Evolutionary conservation across 2,888 invertebrate species (phyloP).

Genomic region (Andricus quercusramuli): DNA sequence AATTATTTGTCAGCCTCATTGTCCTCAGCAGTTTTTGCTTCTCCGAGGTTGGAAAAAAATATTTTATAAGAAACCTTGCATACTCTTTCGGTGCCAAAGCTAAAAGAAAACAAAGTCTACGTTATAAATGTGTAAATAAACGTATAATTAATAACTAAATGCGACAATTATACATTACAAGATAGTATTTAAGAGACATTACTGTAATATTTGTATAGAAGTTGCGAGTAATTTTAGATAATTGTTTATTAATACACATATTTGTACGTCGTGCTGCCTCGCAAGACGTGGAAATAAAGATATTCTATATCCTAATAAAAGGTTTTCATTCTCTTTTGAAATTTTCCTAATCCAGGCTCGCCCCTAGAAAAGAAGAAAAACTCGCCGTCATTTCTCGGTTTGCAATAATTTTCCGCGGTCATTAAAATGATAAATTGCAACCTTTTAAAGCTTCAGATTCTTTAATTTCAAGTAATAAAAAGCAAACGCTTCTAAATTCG

Average conservation of each 20-base stretch:
- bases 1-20: conserved; percentile 1
- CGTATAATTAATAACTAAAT: conserved; percentile 57
- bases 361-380: too few relatives aligned
- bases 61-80: conserved; percentile 52
- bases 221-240: conserved; percentile 71
- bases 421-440: too few relatives aligned
- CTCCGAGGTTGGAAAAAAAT: conserved; percentile 43
- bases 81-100: conserved; percentile 63
- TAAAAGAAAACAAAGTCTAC: conserved; percentile 53
- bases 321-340: background rate
- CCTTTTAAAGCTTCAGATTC: too few relatives aligned
- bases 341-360: background rate
- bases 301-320: conserved; percentile 24
- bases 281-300: conserved; percentile 69
- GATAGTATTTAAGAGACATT: conserved; percentile 58
- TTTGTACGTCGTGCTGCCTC: conserved; percentile 67
- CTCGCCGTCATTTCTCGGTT: too few relatives aligned
- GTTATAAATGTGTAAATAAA: conserved; percentile 71
- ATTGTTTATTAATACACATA: conserved; percentile 67
- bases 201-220: conserved; percentile 74
- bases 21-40: conserved; percentile 13
- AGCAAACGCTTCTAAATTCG: too few relatives aligned
- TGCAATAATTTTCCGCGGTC: too few relatives aligned
- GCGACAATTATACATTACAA: conserved; percentile 51
- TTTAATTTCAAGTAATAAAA: too few relatives aligned